Base-by-base conservation (phyloP, 2,113 vertebrate genomes). In the Ursus arctos region DNA sequence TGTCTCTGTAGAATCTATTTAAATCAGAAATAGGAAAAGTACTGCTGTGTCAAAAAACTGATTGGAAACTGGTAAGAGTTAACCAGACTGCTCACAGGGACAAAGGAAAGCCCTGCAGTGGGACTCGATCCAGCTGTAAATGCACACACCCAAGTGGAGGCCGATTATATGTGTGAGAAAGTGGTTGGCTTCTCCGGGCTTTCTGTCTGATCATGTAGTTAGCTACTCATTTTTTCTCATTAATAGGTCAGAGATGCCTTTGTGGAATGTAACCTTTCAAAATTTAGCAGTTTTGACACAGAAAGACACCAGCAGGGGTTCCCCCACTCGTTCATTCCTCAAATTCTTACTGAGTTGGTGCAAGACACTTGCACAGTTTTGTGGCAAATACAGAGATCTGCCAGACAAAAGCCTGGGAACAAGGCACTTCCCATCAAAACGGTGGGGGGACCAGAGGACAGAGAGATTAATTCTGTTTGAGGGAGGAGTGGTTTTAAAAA, bases 1-100 rank as follows among this genome's bases (percentile, higher is more conserved):
- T 96, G 86, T 88, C 84, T 96, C 55, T 40, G 49, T 7, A 77
- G 88, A 87, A 84, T 65, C 74, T 74, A 81, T 43, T 95, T 90
- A 89, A 84, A 40, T 82, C 69, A 87, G 63, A 93, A 84, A 81
- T 94, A 72, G 71, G 18, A 53, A 94, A 67, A 80, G 19, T 55
- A 55, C n/a, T 49, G 19, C 61, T 43, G 24, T 90, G 36, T 85
- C 57, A 47, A 65, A 69, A 90, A 84, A 80, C 43, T 43, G 59
- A 40, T 33, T 18, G 67, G 72, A 94, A 92, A 72, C 63, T 31
- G 28, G 26, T 16, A 79, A 67, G 72, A 31, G 26, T n/a, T 82
- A 83, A 65, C 43, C 26, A 13, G 3, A 49, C 24, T 74, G 84
- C 40, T 92, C 55, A 65, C 40, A 22, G 18, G 84, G 40, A 59